phyloP scores from a whole-genome alignment of 2,113 vertebrate species.

The Nothocercus nigrocapillus region DNA sequence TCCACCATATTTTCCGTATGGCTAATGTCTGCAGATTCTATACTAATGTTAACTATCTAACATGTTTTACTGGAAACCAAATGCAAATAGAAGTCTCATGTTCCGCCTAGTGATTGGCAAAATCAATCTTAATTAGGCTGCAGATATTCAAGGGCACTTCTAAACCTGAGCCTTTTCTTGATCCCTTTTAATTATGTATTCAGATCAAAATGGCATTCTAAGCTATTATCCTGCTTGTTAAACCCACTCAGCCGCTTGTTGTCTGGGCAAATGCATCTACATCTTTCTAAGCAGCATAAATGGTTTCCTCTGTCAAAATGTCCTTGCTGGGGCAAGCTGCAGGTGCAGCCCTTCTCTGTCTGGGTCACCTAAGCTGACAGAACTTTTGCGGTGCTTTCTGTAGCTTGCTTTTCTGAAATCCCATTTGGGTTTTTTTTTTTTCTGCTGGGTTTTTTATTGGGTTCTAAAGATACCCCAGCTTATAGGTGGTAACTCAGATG shows the following conservation, averaged over 20 bases:
- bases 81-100: neutral
- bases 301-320: neutral
- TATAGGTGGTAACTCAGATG: neutral
- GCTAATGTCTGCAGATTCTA: neutral
- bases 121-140: conserved; percentile 48
- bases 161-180: conserved; percentile 48
- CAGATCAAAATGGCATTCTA: conserved; percentile 57
- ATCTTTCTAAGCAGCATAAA: neutral
- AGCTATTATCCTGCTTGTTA: conserved; percentile 56
- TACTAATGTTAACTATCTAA: neutral
- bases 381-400: neutral
- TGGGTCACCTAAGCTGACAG: neutral
- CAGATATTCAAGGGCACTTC: conserved; percentile 51
- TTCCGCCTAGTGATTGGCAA: conserved; percentile 11
- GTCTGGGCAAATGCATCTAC: neutral
- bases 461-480: neutral
- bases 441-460: neutral
- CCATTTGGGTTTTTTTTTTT: neutral
- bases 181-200: conserved; percentile 61
- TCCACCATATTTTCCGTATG: neutral
- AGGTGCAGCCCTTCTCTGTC: neutral
- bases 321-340: neutral
- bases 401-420: neutral
- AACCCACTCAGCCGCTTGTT: conserved; percentile 44
- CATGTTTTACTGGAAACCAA: neutral